Percentiles rank a stretch among this genome's conserved stretches.
These are phyloP conservation scores for Tachina lurida DNA, from an alignment of 2,888 invertebrate species.

Conservation along the genomic window DNA sequence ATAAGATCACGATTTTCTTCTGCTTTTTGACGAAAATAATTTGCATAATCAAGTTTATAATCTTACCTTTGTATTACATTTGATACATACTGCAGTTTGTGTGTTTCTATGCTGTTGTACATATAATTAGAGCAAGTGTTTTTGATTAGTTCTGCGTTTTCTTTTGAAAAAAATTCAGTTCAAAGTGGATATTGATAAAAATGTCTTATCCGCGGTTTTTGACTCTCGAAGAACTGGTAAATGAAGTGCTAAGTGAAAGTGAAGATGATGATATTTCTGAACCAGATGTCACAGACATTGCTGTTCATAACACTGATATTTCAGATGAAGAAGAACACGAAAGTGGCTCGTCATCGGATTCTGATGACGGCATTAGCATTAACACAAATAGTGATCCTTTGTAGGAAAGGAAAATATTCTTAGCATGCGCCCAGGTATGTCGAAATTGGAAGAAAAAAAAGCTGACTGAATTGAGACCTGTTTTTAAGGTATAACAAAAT, in stretches of 20 bases:
- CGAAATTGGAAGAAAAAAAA: no score
- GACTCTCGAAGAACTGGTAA: no score
- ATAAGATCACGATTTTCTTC: no score
- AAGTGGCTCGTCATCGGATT: constrained; percentile 8
- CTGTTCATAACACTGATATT: background rate
- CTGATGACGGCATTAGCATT: background rate
- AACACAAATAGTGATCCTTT: background rate
- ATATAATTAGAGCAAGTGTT: constrained; percentile 22
- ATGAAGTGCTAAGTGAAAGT: no score
- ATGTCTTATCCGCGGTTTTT: no score
- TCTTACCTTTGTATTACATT: constrained; percentile 1
- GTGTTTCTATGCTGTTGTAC: constrained; percentile 3
- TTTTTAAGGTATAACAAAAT: no score
- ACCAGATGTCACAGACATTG: background rate
- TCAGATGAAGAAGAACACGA: constrained; percentile 23
- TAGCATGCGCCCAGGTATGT: no score
- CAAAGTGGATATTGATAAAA: no score
- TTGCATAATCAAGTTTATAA: background rate
- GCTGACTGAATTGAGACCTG: no score
- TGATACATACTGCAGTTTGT: constrained; percentile 7
- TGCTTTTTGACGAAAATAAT: no score
- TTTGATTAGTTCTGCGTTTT: constrained; percentile 15
- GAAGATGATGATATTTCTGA: constrained; percentile 5
- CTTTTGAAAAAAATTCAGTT: no score
- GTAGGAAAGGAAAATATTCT: no score